Conservation (phyloP, 2,888 invertebrate genomes). For the Hermaeophaga mercurialis region DNA sequence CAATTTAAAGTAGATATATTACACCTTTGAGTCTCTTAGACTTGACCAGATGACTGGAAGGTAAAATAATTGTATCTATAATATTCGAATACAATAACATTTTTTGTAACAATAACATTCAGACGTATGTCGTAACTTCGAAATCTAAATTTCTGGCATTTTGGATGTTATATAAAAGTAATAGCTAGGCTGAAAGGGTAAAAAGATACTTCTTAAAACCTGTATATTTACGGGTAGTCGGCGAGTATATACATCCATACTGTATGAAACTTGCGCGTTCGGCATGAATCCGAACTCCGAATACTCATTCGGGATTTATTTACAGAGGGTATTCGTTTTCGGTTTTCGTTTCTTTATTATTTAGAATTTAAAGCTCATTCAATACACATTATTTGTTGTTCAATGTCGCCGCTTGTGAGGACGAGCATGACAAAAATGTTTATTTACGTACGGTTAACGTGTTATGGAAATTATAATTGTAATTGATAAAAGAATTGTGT, state of each 20-base stretch:
- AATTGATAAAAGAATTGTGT: background rate
- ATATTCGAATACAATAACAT: too few species aligned
- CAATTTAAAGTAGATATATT: too few species aligned
- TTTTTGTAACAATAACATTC: too few species aligned
- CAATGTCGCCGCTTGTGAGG: background rate
- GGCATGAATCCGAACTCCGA: background rate
- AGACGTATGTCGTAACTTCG: too few species aligned
- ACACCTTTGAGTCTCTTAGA: too few species aligned
- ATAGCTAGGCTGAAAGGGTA: too few species aligned
- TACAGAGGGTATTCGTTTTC: background rate
- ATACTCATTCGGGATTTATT: background rate
- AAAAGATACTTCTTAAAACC: too few species aligned
- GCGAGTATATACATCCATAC: background rate
- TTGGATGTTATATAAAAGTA: too few species aligned
- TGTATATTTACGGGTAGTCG: background rate
- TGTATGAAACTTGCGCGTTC: background rate
- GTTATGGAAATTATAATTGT: slow-evolving; percentile 2
- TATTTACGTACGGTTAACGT: slow-evolving; percentile 12
- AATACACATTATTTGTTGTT: slow-evolving; percentile 10
- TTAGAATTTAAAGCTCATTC: slow-evolving; percentile 3
- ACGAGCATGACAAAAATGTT: slow-evolving; percentile 10
- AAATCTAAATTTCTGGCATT: too few species aligned
- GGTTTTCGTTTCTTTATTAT: slow-evolving; percentile 5
- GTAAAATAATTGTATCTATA: too few species aligned
- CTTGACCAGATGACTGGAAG: too few species aligned